These are phyloP conservation scores for Coracopsis vasa DNA, from an alignment of 2,113 vertebrate species.

Conservation along the genomic window DNA sequence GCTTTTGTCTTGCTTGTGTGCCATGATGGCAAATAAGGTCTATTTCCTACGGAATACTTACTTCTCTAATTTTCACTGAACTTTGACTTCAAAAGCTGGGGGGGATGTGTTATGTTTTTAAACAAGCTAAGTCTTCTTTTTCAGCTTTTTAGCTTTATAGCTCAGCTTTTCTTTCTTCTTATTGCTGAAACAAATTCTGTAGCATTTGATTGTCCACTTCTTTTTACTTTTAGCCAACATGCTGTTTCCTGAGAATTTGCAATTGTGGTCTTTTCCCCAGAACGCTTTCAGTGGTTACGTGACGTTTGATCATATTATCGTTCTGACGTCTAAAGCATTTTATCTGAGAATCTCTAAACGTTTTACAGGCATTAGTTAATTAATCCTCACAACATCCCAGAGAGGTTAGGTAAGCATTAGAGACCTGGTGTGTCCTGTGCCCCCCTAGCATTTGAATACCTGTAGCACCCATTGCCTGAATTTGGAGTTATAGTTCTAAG, in stretches of 20 bases:
- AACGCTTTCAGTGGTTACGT: neutral
- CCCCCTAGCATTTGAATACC: neutral
- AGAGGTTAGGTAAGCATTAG: neutral
- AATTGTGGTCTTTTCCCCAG: neutral
- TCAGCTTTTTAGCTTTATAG: neutral
- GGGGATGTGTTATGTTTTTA: neutral
- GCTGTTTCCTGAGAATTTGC: neutral
- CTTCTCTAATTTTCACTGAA: slow-evolving; percentile 10
- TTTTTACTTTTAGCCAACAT: neutral
- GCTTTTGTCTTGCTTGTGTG: slow-evolving; percentile 45
- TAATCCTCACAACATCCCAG: neutral
- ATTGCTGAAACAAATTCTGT: neutral
- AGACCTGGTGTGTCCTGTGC: neutral
- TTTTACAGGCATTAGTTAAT: slow-evolving; percentile 13
- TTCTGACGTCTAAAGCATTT: neutral
- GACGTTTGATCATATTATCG: neutral
- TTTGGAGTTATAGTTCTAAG: neutral
- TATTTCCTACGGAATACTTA: neutral
- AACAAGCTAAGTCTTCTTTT: neutral
- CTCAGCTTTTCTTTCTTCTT: neutral
- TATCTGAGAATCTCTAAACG: neutral
- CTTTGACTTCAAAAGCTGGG: neutral
- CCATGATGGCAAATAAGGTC: neutral
- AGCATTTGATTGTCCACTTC: neutral
- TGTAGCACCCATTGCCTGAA: neutral